These are phyloP conservation scores for Malachius bipustulatus DNA, from an alignment of 2,888 invertebrate species.

Conservation along the genomic window DNA sequence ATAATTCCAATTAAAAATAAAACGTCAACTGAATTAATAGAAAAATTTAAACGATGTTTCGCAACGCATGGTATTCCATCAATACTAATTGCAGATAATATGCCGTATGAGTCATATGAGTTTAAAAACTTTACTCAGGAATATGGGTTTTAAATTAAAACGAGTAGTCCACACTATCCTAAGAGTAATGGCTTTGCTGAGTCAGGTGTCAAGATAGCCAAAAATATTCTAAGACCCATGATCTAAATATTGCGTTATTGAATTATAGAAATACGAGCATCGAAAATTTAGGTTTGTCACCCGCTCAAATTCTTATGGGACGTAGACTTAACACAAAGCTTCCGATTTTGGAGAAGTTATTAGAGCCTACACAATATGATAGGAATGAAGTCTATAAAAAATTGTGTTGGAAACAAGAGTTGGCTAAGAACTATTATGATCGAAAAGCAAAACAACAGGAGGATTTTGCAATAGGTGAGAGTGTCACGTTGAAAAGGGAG, in stretches of 20 bases:
- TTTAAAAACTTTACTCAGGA: conserved; percentile 15
- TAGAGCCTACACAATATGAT: background rate
- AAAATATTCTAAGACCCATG: too few species aligned
- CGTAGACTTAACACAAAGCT: background rate
- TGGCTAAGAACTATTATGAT: conserved; percentile 1
- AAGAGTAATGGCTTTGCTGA: conserved; percentile 18
- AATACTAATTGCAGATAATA: conserved; percentile 16
- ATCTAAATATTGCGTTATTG: background rate
- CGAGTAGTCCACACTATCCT: conserved; percentile 18
- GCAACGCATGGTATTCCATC: conserved; percentile 14
- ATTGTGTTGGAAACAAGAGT: background rate
- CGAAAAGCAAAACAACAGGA: conserved; percentile 5
- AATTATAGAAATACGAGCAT: background rate
- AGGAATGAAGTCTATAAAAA: background rate
- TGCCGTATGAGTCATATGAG: conserved; percentile 15
- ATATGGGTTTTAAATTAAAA: conserved; percentile 15
- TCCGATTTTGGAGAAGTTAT: background rate
- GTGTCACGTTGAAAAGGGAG: conserved; percentile 3
- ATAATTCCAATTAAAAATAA: conserved; percentile 13
- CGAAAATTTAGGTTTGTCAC: background rate
- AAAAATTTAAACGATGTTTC: conserved; percentile 13
- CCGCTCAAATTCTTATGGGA: conserved; percentile 2
- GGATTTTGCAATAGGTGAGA: background rate
- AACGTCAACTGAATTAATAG: conserved; percentile 10
- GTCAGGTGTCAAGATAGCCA: conserved; percentile 9